Conservation (phyloP, 2,797 vertebrate species). For the Mus spretus region DNA sequence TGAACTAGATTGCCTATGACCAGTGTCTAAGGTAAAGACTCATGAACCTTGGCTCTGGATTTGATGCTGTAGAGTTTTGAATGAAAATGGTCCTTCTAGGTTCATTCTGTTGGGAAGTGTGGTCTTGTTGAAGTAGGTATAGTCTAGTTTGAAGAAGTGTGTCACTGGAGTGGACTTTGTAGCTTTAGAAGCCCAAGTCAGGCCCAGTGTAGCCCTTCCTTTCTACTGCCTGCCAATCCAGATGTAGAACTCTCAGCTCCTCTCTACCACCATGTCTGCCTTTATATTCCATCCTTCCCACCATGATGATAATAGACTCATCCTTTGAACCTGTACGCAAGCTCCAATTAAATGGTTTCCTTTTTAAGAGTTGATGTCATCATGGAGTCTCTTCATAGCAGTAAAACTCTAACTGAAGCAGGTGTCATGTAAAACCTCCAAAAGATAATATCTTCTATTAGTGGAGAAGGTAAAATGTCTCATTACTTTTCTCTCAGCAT, state of each 20-base stretch:
- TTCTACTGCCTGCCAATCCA: background rate
- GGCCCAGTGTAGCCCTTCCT: background rate
- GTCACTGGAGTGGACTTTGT: background rate
- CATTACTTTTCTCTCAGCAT: background rate
- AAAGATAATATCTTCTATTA: background rate
- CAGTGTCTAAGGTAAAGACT: background rate
- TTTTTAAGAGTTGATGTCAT: background rate
- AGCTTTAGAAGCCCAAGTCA: background rate
- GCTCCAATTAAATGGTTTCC: background rate
- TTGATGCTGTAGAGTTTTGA: background rate
- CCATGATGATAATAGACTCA: background rate
- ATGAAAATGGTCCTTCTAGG: background rate
- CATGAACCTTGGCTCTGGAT: background rate
- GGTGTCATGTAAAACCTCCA: background rate
- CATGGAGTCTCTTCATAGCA: background rate
- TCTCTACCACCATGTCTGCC: background rate
- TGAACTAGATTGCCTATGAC: background rate
- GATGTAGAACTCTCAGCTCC: background rate
- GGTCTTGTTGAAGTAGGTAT: background rate
- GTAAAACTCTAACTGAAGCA: background rate
- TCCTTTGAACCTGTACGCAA: background rate
- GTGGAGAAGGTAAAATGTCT: background rate
- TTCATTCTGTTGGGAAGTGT: background rate
- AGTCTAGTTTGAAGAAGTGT: background rate
- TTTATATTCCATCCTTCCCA: background rate